Conservation (phyloP, 1,140 invertebrate genomes). For the Agrypnia vestita region DNA sequence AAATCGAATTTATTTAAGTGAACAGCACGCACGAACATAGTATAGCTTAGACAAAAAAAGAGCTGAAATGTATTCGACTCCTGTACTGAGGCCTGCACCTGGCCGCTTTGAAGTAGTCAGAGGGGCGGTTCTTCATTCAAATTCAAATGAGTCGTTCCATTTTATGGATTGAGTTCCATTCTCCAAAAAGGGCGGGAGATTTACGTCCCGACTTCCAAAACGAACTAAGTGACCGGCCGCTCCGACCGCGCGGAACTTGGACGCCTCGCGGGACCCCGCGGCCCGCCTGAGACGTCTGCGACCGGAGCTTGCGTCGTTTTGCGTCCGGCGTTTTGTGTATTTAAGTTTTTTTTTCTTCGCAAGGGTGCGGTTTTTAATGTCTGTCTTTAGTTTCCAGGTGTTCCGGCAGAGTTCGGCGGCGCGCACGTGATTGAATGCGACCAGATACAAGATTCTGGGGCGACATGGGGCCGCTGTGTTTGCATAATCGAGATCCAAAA, state of each 20-base stretch:
- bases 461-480: conserved; percentile 27
- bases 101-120: conserved; percentile 47
- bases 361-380: conserved; percentile 32
- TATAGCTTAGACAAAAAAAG: conserved; percentile 22
- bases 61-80: conserved; percentile 34
- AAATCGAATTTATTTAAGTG: neutral
- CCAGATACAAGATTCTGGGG: conserved; percentile 20
- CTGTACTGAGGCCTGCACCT: conserved; percentile 52
- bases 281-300: neutral
- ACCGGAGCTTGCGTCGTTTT: neutral
- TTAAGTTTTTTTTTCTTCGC: conserved; percentile 33
- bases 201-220: neutral
- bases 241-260: no score
- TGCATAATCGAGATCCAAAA: conserved; percentile 52
- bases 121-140: conserved; percentile 58
- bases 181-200: conserved; percentile 36
- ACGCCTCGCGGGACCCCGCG: no score
- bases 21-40: neutral
- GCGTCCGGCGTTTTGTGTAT: neutral
- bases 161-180: conserved; percentile 57
- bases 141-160: conserved; percentile 60
- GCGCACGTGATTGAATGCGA: conserved; percentile 19
- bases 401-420: conserved; percentile 14
- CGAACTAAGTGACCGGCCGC: conserved; percentile 1
- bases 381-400: conserved; percentile 44